Conservation (phyloP, 2,113 vertebrate species). For the Archocentrus centrarchus region DNA sequence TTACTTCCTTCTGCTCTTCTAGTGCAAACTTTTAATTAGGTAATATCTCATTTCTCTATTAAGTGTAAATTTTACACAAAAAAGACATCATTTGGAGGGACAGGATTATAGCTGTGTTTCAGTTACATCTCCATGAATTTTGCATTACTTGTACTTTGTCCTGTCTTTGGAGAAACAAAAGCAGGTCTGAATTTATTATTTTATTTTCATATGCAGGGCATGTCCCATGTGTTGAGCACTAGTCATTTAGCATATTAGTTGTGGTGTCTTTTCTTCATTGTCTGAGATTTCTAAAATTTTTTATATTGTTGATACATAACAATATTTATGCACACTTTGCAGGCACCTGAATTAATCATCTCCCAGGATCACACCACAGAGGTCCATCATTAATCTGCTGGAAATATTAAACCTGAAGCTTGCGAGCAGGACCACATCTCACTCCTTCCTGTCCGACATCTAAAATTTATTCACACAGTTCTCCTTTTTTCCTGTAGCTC, state of each 20-base stretch:
- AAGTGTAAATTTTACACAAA: too few relatives aligned
- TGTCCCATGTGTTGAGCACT: not conserved
- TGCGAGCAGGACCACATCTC: not conserved
- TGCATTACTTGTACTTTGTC: too few relatives aligned
- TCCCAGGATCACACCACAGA: not conserved
- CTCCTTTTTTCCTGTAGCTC: fast-evolving
- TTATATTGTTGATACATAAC: not conserved
- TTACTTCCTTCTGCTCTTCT: not conserved
- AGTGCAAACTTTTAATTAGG: not conserved
- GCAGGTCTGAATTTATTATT: not conserved
- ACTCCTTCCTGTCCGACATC: not conserved
- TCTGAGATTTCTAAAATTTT: not conserved
- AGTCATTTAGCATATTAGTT: not conserved
- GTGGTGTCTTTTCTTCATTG: not conserved
- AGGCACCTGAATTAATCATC: not conserved
- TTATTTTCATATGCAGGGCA: not conserved
- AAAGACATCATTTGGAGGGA: too few relatives aligned
- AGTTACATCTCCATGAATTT: not conserved
- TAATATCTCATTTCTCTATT: not conserved
- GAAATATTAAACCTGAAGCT: not conserved
- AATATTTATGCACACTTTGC: not conserved
- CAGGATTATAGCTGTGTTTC: not conserved
- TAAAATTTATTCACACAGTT: not conserved
- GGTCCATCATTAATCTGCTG: constrained; percentile 2
- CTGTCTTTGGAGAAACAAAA: not conserved